Evolutionary conservation across 1,140 invertebrate species (phyloP), one percentile per base, ranked within the genome.

Genomic region (Bombus cullumanus): DNA sequence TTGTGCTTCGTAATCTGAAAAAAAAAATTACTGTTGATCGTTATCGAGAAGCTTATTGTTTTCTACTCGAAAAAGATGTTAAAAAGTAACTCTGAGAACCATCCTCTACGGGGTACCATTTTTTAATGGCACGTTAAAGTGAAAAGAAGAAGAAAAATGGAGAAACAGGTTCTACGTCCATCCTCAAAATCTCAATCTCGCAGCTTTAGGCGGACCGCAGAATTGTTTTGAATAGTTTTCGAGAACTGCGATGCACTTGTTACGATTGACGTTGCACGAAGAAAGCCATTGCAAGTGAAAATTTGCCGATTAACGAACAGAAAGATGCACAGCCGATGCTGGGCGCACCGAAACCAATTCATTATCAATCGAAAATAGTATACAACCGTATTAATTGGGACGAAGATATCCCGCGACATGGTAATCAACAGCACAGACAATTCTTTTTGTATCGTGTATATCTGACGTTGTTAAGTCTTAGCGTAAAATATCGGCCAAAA

Each of bases 381-480:
- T 22, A 41, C 28, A 66, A 79, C 47, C 15, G 57, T 47, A 82
- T 81, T 34, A 59, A 62, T n/a, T 10, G 62, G 68, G 28, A 31
- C 39, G 28, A 68, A 15, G 47, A 22, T 37, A 28, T 76, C 15
- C 57, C 10, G 34, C 9, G 8, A 57, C 41, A 74, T 75, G 68
- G 75, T 89, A 81, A 57, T 86, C 66, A 72, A 86, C 57, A 68
- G 88, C 86, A 87, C 81, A 82, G 83, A 89, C 88, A 88, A 86
- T 90, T 90, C 86, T 90, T 90, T 72, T 90, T 90, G 83, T 86
- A 90, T 87, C 89, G 89, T 88, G 83, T 88, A 84, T 88, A 88
- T 90, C 69, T 71, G 73, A 88, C 75, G 77, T 91, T 88, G 89
- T 91, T 88, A 91, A 88, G 66, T 88, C 83, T 91, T 90, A 91